phyloP scores from a whole-genome alignment of 2,113 vertebrate genomes.

The Serinus canaria region DNA sequence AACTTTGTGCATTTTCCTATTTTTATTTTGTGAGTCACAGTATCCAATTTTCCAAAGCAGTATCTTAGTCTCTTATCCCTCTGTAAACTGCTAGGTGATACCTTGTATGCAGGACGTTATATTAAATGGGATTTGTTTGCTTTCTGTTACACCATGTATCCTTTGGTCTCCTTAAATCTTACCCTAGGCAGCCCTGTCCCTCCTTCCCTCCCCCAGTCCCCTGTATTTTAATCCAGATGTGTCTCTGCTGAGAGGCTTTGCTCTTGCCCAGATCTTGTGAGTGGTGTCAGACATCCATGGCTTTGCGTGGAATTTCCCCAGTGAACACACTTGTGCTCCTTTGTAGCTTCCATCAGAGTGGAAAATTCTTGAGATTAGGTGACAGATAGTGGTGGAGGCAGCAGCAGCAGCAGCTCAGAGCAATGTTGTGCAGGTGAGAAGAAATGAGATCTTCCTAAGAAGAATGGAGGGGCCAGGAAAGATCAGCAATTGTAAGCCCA shows the following conservation, averaged over 20 bases:
- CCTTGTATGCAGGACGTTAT: neutral
- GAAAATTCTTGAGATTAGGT: neutral
- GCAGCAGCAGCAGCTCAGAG: neutral
- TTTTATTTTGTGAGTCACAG: neutral
- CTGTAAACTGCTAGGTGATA: neutral
- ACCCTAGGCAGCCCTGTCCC: neutral
- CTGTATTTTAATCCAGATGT: neutral
- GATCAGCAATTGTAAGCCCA: neutral
- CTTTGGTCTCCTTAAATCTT: neutral
- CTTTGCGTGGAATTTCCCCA: neutral
- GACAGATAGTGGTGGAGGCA: neutral
- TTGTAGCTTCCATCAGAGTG: neutral
- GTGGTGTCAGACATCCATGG: neutral
- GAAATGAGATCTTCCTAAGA: neutral
- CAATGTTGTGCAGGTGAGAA: neutral
- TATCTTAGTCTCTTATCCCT: conserved; percentile 21
- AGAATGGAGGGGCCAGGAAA: neutral
- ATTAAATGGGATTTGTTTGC: conserved; percentile 11
- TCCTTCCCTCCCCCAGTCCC: fast-evolving
- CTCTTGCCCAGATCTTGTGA: neutral
- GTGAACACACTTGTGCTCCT: neutral
- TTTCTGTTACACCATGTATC: neutral
- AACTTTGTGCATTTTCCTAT: neutral
- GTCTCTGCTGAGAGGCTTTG: neutral
- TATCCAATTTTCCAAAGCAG: conserved; percentile 17